Evolutionary conservation across 2,888 invertebrate species (phyloP), one percentile per base, ranked within the genome.

Genomic region (Carabus problematicus): DNA sequence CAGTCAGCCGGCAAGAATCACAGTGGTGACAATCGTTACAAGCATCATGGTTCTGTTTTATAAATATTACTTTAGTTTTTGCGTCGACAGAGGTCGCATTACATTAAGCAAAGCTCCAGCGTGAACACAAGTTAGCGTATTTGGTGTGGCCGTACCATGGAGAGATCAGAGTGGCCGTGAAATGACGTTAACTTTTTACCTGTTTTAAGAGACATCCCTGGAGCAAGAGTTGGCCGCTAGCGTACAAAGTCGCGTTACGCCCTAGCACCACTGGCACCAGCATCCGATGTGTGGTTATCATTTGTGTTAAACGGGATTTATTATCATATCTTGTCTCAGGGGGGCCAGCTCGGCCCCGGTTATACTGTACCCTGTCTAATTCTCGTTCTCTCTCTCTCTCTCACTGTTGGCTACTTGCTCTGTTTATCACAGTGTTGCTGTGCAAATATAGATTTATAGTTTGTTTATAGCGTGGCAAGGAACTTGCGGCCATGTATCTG

Each of bases 231-330:
- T 59, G 47, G 41, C 54, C 43, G 62, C 61, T 19, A 9, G 55
- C 43, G 55, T 12, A n/a, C 19, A 8, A 29, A 19, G 7, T 55
- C 55, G 8, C 55, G 19, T 8, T 18, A 7, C 18, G 9, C 67
- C 55, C 2, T 29, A 29, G 29, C 29, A 29, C 29, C 29, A 29
- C 29, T 29, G 29, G 29, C 29, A 29, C 29, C 29, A 29, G 29
- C 29, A 29, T 29, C 68, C 68, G 40, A 69, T 69, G 68, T 61
- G 62, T 61, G 68, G 61, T 69, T 69, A 69, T 69, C 68, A 69
- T 69, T 69, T 62, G 68, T 61, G 68, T 61, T 69, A 69, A 69
- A 55, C 68, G 60, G 55, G 68, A 69, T 69, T 69, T 69, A 69
- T 69, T 69, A 69, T 69, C 68, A 69, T 69, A 62, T 69, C 68